Evolutionary conservation across 2,113 vertebrate genomes (phyloP).

Genomic region (Burhinus oedicnemus): DNA sequence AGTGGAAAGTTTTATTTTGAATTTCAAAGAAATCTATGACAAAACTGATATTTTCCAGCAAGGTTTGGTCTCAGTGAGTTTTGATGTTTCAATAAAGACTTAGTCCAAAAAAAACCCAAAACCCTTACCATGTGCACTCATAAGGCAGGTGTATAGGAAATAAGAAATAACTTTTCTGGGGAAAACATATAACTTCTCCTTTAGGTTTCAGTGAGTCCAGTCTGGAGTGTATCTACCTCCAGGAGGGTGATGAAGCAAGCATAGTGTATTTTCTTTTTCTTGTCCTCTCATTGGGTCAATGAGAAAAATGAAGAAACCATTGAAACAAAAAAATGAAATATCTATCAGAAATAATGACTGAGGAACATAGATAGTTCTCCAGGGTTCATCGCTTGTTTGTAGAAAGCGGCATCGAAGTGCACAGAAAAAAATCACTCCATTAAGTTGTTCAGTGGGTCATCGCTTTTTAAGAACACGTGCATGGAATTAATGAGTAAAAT

Average conservation of each 20-base stretch:
- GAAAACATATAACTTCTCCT: not conserved
- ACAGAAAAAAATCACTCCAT: not conserved
- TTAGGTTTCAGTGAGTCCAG: not conserved
- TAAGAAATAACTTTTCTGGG: not conserved
- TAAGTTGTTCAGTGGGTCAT: not conserved
- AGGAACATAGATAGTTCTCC: not conserved
- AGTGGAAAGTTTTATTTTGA: not conserved
- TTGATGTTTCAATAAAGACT: not conserved
- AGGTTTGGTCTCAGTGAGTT: not conserved
- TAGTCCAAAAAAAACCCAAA: not conserved
- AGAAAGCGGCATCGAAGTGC: not conserved
- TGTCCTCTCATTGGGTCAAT: not conserved
- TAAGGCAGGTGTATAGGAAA: not conserved
- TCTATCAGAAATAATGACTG: not conserved
- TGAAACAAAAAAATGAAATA: slow-evolving; percentile 49
- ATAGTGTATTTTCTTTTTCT: not conserved
- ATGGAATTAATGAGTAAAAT: not conserved
- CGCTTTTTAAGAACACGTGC: accelerated
- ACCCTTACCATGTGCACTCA: not conserved
- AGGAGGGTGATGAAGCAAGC: not conserved
- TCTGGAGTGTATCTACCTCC: not conserved
- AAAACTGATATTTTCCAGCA: not conserved
- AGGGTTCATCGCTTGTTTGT: not conserved
- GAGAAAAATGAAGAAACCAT: not conserved
- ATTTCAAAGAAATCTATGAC: not conserved